Evolutionary conservation across 2,113 vertebrate species (phyloP).

Genomic region (Elachura formosa): DNA sequence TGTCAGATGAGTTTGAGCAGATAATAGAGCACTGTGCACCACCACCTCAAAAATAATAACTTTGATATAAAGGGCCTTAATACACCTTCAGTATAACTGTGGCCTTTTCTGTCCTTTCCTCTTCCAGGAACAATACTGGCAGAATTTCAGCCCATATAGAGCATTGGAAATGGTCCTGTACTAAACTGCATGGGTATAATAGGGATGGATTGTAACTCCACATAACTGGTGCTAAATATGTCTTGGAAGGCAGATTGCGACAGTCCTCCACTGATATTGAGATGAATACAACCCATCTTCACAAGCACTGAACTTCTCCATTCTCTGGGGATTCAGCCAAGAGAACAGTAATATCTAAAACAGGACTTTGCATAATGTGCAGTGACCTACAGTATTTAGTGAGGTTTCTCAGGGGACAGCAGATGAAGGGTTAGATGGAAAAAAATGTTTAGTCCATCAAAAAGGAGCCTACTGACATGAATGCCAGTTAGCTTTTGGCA

Average conservation of each 20-base stretch:
- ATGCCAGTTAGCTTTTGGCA: background rate
- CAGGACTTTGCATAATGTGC: background rate
- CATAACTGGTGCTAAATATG: background rate
- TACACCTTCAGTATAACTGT: background rate
- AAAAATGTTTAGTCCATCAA: background rate
- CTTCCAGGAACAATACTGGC: background rate
- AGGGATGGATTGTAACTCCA: background rate
- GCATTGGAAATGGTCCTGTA: background rate
- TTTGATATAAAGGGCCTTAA: background rate
- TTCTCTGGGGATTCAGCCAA: background rate
- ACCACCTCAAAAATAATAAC: background rate
- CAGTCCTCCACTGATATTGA: background rate
- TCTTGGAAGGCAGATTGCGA: background rate
- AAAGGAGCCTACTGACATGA: background rate
- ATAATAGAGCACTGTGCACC: background rate
- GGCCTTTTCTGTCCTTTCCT: background rate
- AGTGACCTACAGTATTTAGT: background rate
- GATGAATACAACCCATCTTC: background rate
- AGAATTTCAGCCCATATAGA: background rate
- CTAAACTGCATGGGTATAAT: background rate
- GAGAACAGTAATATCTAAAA: background rate
- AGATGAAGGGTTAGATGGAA: background rate
- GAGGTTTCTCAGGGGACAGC: background rate
- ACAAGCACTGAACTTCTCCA: background rate
- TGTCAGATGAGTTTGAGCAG: background rate